These are phyloP conservation scores for Dermochelys coriacea DNA, from an alignment of 2,797 vertebrate genomes.

Conservation along the genomic window DNA sequence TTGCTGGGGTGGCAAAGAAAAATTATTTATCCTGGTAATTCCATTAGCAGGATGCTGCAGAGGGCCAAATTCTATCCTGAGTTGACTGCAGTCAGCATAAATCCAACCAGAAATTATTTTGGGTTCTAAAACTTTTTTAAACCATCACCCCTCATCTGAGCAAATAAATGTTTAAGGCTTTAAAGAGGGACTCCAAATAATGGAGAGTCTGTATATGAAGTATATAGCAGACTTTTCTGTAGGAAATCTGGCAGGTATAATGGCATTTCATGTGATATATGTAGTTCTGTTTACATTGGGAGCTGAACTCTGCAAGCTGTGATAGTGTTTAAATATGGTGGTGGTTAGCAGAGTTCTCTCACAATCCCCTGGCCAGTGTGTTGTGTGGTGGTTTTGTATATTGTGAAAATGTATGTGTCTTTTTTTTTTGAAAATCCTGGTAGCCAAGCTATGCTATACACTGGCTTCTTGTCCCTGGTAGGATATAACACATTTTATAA, in stretches of 20 bases:
- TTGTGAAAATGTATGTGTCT: neutral
- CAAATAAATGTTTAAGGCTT: neutral
- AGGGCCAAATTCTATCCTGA: neutral
- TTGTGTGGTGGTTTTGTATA: neutral
- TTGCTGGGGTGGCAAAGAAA: neutral
- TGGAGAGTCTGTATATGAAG: neutral
- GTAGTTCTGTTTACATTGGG: neutral
- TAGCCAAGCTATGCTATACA: accelerated
- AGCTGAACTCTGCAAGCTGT: neutral
- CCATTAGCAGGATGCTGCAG: neutral
- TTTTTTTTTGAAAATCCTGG: accelerated
- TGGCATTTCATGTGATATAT: neutral
- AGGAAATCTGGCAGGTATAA: neutral
- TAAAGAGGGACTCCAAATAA: neutral
- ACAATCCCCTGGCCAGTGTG: accelerated
- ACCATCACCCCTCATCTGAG: neutral
- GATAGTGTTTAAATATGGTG: neutral
- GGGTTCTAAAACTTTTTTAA: neutral
- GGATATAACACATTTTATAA: neutral
- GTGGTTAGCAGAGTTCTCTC: neutral
- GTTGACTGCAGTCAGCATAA: too few species aligned
- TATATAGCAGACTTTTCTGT: neutral
- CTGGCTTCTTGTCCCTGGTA: accelerated
- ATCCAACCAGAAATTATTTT: neutral
- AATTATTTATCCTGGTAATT: neutral